Base-by-base conservation (phyloP, 1,140 invertebrate genomes). In the Agrilus planipennis region DNA sequence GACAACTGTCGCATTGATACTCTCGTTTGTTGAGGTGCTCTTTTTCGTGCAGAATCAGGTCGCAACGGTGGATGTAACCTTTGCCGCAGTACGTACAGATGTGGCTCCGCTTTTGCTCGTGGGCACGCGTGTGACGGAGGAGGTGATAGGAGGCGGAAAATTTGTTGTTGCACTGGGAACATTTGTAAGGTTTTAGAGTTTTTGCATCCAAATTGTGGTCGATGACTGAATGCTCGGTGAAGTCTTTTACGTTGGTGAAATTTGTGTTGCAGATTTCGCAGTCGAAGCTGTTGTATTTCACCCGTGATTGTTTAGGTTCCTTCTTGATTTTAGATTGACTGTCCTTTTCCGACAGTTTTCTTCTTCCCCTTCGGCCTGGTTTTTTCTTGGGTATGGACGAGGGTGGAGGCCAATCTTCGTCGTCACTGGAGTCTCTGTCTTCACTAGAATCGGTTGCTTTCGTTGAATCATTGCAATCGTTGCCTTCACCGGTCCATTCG, bases 21-120 rank as follows among this genome's bases (percentile, higher is more conserved):
- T 79, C 73, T 50, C 80, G 75, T 15, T 81, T 75, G 10, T 75
- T 75, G 12, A 77, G 74, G 39, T 81, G 79, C 16, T 71, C 69
- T 29, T 62, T 65, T 43, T 65, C 66, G 44, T 73, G 71, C 30
- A 64, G 51, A 15, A 61, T 59, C 17, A 74, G 59, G 29, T 74
- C 68, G 23, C 65, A 65, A 17, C 53, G 69, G 4, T 69, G 69
- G 23, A 71, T 73, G 52, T 77, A 75, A 5, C 72, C 72, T 30
- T 74, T 62, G 7, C 73, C 73, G 60, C 71, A 65, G 57, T 70
- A 70, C 0, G 62, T 62, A n/a, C 69, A 48, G 20, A 70, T 67
- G 45, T 61, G 64, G 2, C 34, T 46, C 9, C 54, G 39, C 1
- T 46, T 46, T 4, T 46, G 50, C 1, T 43, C 39, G 27, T 57